Base-by-base conservation (phyloP, 30 jellyfish, hydroid and myxozoan genomes). In the Turritopsis dohrnii region DNA sequence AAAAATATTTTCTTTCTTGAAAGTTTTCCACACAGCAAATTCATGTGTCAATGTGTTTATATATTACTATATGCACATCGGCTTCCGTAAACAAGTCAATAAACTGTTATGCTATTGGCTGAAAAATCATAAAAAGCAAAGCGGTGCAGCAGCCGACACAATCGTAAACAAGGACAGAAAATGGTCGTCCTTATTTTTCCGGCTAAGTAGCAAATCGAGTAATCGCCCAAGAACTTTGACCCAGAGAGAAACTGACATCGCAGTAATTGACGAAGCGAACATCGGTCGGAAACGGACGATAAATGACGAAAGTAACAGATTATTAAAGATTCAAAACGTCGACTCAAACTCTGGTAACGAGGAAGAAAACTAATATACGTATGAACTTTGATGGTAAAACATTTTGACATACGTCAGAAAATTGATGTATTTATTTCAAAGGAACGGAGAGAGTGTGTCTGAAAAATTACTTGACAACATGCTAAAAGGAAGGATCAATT, bases 31-130 rank as follows among this genome's bases (percentile, higher is more conserved):
- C 71, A 86, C 95, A 1, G 90, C 99, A 28, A 94, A 94, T 82
- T 89, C 97, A 24, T 88, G 99, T 81, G 96, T 84, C 7, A 94
- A 94, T 66, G 94, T 89, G 52, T 94, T 94, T 76, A 94, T 94
- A 0, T 94, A 88, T 66, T 94, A 96, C 54, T 73, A 79, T 28
- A 94, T 94, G 96, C 96, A 94, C 75, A 18, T 16, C 23, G 89
- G 89, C 31, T 82, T 82, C 77, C 77, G 77, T n/a, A 23, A 19
- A 9, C 30, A 69, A n/a, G 30, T 69, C 77, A 69, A 69, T 1
- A 23, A 69, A 27, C 30, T 23, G 28, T 19, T 69, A 23, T 69
- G 77, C 30, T 69, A n/a, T 69, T 69, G 77, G 77, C 31, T 5
- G 60, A 41, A 41, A 13, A 5, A 41, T 5, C 60, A 41, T 41